Conservation (phyloP, 2,888 invertebrate species). For the Drosophila leonis region DNA sequence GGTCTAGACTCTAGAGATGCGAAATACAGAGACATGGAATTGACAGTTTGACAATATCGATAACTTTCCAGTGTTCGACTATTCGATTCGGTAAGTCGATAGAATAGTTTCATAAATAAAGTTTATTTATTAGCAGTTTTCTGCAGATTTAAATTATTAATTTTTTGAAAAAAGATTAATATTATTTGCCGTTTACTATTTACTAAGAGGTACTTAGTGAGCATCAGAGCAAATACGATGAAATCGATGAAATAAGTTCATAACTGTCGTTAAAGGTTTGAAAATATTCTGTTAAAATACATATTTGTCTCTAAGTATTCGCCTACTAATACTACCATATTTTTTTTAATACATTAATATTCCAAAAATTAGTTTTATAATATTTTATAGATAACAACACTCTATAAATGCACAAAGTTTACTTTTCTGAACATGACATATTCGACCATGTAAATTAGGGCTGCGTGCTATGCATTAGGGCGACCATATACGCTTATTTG, state of each 20-base stretch:
- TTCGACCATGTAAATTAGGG: not conserved
- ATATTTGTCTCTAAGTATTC: not conserved
- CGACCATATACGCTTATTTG: slow-evolving; percentile 15
- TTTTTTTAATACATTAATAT: not conserved
- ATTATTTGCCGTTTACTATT: too few species aligned
- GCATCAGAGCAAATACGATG: too few species aligned
- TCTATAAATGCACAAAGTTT: too few species aligned
- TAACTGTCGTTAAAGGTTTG: not conserved
- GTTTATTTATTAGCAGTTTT: not conserved
- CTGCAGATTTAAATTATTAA: not conserved
- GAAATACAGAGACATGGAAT: not conserved
- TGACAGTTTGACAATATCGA: not conserved
- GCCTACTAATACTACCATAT: not conserved
- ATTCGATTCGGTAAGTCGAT: not conserved
- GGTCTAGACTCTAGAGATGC: not conserved
- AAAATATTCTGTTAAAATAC: not conserved
- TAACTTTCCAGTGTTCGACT: not conserved
- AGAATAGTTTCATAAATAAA: not conserved
- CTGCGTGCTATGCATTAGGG: slow-evolving; percentile 3
- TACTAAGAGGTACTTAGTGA: too few species aligned
- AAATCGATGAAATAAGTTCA: not conserved
- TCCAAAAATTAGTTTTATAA: not conserved
- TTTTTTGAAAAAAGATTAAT: too few species aligned
- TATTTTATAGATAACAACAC: not conserved
- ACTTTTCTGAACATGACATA: too few species aligned